phyloP scores from a whole-genome alignment of 1,140 invertebrate genomes.

The Danaus melanippus region DNA sequence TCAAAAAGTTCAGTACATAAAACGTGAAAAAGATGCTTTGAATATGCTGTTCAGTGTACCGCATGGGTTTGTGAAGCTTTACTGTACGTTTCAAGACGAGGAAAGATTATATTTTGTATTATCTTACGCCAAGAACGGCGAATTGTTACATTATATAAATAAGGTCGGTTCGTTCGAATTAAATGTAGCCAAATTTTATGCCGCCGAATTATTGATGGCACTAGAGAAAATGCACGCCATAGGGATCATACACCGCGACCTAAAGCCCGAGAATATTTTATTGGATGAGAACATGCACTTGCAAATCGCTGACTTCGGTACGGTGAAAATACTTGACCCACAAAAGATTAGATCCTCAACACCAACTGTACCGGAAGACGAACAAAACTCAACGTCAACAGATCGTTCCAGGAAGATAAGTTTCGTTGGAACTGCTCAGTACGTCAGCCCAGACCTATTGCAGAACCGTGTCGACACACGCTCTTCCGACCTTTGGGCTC shows the following conservation, averaged over 20 bases:
- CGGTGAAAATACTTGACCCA: conserved; percentile 86
- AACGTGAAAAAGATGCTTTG: conserved; percentile 92
- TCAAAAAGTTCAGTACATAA: conserved; percentile 94
- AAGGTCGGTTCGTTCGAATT: conserved; percentile 92
- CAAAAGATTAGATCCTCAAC: conserved; percentile 38
- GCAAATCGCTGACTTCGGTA: conserved; percentile 97
- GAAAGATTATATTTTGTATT: conserved; percentile 97
- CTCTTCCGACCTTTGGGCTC: conserved; percentile 96
- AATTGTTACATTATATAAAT: conserved; percentile 92
- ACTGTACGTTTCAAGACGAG: conserved; percentile 96
- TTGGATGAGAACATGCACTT: conserved; percentile 97
- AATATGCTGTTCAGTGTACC: conserved; percentile 80
- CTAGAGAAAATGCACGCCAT: conserved; percentile 93
- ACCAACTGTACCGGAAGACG: conserved; percentile 37
- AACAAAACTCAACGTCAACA: conserved; percentile 37
- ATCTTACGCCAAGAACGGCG: conserved; percentile 95
- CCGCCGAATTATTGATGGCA: conserved; percentile 92
- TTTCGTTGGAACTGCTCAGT: conserved; percentile 99
- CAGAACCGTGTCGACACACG: conserved; percentile 84
- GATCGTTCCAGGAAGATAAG: conserved; percentile 80
- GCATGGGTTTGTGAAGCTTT: conserved; percentile 92
- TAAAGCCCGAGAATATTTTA: conserved; percentile 93
- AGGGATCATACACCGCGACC: conserved; percentile 93
- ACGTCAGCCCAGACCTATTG: conserved; percentile 96
- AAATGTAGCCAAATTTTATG: conserved; percentile 92